phyloP scores from a whole-genome alignment of 2,113 vertebrate genomes.

The Spizaetus ornatus region DNA sequence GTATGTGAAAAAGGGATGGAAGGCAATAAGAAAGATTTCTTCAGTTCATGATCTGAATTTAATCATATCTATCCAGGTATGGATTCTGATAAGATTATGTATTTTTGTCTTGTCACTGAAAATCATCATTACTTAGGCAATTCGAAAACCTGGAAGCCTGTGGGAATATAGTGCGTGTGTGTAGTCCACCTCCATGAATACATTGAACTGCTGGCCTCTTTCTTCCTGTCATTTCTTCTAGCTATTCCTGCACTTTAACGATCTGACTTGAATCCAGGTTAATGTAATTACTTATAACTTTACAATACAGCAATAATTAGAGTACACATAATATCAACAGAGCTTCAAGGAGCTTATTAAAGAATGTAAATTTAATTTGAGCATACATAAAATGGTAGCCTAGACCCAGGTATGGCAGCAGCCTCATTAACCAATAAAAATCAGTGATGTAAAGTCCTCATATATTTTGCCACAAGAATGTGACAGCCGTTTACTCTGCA shows the following conservation, averaged over 20 bases:
- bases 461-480: not conserved
- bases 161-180: not conserved
- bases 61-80: not conserved
- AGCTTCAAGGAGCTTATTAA: not conserved
- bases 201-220: not conserved
- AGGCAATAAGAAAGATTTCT: not conserved
- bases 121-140: not conserved
- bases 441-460: not conserved
- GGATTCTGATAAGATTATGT: not conserved
- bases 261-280: not conserved
- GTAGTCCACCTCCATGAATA: not conserved
- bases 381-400: not conserved
- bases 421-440: not conserved
- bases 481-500: not conserved
- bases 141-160: not conserved
- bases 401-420: not conserved
- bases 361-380: not conserved
- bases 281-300: not conserved
- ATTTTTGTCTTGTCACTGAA: not conserved
- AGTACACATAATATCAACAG: not conserved
- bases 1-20: not conserved
- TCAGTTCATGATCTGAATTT: not conserved
- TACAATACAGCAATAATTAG: not conserved
- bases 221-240: not conserved
- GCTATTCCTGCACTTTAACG: not conserved